These are phyloP conservation scores for Silurus glanis DNA, from an alignment of 2,113 vertebrate genomes.

Conservation along the genomic window DNA sequence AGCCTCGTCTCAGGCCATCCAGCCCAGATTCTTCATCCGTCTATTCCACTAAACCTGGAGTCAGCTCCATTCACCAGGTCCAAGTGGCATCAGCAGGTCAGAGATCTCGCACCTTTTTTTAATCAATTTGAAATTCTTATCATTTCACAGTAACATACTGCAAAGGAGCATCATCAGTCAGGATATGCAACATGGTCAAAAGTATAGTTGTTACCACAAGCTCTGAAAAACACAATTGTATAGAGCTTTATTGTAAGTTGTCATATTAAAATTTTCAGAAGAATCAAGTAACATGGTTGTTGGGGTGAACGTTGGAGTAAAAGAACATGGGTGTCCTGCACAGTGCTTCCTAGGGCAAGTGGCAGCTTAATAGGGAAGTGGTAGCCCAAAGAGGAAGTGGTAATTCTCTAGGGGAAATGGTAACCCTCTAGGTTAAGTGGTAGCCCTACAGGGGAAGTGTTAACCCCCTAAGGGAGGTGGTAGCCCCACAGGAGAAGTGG, in stretches of 20 bases:
- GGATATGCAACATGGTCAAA: background rate
- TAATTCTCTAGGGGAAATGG: too few species aligned
- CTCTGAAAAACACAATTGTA: background rate
- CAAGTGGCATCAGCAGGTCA: conserved; percentile 72
- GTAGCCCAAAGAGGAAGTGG: too few species aligned
- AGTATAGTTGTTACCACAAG: background rate
- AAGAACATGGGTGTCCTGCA: background rate
- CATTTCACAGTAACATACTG: background rate
- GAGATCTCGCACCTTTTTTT: background rate
- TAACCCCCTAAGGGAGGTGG: too few species aligned
- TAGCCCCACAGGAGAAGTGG: too few species aligned
- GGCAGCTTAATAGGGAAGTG: too few species aligned
- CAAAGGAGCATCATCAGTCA: background rate
- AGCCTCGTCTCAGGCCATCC: conserved; percentile 56
- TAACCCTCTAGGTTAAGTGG: too few species aligned
- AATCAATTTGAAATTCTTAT: background rate
- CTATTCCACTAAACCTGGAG: conserved; percentile 42
- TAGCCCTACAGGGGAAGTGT: too few species aligned
- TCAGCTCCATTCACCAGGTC: conserved; percentile 65
- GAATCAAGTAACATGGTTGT: background rate
- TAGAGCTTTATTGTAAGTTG: background rate
- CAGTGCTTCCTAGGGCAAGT: too few species aligned
- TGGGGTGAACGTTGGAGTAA: background rate
- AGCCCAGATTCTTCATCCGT: conserved; percentile 51
- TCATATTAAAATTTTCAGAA: too few species aligned